A percentile compares a stretch with the other conserved stretches of the same genome.
phyloP scores from a whole-genome alignment of 2,113 vertebrate species.

The Pseudonaja textilis region DNA sequence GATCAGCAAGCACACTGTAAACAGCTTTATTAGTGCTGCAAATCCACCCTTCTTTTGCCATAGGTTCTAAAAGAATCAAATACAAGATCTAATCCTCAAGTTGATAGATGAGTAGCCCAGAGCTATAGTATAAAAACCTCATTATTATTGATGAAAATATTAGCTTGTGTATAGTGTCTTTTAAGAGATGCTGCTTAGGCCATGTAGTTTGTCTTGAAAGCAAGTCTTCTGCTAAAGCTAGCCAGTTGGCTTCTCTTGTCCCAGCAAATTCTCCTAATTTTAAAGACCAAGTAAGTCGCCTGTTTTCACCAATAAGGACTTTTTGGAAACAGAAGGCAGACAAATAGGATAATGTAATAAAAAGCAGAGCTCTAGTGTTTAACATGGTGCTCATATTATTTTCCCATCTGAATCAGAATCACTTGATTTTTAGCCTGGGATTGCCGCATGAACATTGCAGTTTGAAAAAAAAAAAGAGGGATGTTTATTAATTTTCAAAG shows the following conservation, averaged over 20 bases:
- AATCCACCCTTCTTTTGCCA: not conserved
- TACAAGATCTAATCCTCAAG: not conserved
- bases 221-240: not conserved
- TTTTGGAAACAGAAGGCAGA: not conserved
- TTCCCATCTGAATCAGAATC: not conserved
- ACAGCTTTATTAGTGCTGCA: not conserved
- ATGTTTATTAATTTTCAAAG: not conserved
- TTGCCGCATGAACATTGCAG: not conserved
- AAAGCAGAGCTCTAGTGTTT: not conserved
- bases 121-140: not conserved
- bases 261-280: not conserved
- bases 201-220: not conserved
- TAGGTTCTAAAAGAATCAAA: not conserved
- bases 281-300: not conserved
- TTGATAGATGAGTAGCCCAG: not conserved
- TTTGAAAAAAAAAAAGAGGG: not conserved
- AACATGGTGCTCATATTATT: not conserved
- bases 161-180: not conserved
- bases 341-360: not conserved
- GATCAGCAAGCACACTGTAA: not conserved
- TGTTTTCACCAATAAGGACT: not conserved
- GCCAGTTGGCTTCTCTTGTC: not conserved
- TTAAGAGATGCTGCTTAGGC: not conserved
- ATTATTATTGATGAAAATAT: not conserved
- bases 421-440: constrained; percentile 23